These are phyloP conservation scores for Aphidius colemani DNA, from an alignment of 2,888 invertebrate species.

Conservation along the genomic window DNA sequence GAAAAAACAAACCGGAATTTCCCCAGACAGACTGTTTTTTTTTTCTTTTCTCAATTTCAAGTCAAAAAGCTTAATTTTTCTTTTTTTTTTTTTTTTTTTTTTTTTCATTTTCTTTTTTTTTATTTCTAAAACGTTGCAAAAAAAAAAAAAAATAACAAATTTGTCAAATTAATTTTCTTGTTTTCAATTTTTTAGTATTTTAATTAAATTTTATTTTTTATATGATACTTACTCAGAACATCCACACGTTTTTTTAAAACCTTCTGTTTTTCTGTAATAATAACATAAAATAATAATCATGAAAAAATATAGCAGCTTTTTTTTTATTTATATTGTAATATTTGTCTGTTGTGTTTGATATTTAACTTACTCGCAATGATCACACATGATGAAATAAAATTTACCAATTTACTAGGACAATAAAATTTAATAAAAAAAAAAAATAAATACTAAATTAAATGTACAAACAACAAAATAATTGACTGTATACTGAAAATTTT, in stretches of 20 bases:
- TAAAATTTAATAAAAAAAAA: not conserved
- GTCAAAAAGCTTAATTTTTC: too few species aligned
- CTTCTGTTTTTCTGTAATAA: conserved; percentile 46
- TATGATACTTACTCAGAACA: conserved; percentile 48
- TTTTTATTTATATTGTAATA: conserved; percentile 1
- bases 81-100: too few species aligned
- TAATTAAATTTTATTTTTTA: not conserved
- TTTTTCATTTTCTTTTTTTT: conserved; percentile 37
- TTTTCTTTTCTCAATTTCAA: too few species aligned
- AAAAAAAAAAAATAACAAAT: conserved; percentile 16
- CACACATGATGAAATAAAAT: conserved; percentile 40
- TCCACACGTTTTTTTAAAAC: conserved; percentile 50
- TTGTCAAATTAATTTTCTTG: conserved; percentile 1
- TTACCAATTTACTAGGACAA: not conserved
- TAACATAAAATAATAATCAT: conserved; percentile 15
- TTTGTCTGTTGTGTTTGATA: not conserved
- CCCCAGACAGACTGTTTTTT: too few species aligned
- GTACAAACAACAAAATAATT: not conserved
- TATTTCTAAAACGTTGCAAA: too few species aligned
- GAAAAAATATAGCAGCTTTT: not conserved
- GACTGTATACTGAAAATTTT: conserved; percentile 11
- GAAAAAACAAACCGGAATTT: not conserved
- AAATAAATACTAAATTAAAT: not conserved
- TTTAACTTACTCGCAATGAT: conserved; percentile 48
- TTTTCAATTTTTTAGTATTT: not conserved